Base-by-base conservation (phyloP, 2,797 vertebrate genomes). In the Eulemur rubriventer region DNA sequence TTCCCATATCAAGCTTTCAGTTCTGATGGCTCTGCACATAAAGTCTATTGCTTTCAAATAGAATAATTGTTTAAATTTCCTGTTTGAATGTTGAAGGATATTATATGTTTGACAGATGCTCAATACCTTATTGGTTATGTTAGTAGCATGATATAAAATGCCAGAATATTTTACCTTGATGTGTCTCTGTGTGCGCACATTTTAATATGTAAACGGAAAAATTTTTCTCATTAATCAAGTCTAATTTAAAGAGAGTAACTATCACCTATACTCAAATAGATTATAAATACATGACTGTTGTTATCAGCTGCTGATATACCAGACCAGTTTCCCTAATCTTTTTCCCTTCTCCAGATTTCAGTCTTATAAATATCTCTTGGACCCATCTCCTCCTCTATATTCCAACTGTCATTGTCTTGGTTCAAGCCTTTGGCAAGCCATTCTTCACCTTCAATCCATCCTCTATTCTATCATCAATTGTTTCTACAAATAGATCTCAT, bases 1-100 rank as follows among this genome's bases (percentile, higher is more conserved):
- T 98, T 91, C 96, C 79, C 83, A 90, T 79, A 84, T 92, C 90
- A 97, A 97, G 75, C 73, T 96, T 97, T 97, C 75, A 35, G 52
- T 96, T 96, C 57, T 92, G 88, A 96, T 88, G 86, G 85, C 43
- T 85, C 24, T 91, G 48, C 95, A 80, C 91, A 91, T 93, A 91
- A 91, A 96, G 73, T 63, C 95, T 94, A 48, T 67, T 89, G 48
- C 69, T 86, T 96, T 98, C 97, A 96, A 28, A n/a, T 96, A 95
- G 65, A 93, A 96, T 84, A 85, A 96, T 17, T 95, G 70, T 76
- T 78, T 88, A 93, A 92, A 81, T 65, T 88, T 52, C 41, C 70
- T 79, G 70, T 83, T 79, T 81, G 41, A 92, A 94, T 76, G 50
- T 33, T 89, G 67, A 95, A 24, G 41, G 43, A 85, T 65, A 30